phyloP scores from a whole-genome alignment of 1,140 invertebrate species.

The Manduca sexta region DNA sequence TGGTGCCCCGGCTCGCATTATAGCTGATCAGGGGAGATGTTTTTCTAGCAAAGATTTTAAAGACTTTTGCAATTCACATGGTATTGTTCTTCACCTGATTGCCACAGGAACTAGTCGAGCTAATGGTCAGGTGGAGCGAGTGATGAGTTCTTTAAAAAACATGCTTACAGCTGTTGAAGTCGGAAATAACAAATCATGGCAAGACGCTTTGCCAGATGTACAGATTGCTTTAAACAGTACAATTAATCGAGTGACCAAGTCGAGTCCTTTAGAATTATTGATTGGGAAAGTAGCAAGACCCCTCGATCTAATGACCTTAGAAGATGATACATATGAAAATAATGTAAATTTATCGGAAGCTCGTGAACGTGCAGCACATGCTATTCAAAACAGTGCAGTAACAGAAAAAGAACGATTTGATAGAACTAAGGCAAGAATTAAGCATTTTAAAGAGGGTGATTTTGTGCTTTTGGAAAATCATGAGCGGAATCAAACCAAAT shows the following conservation, averaged over 20 bases:
- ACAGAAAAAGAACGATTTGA: constrained; percentile 11
- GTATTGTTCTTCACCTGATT: constrained; percentile 24
- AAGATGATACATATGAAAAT: no score
- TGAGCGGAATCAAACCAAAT: constrained; percentile 11
- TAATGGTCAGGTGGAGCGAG: constrained; percentile 34
- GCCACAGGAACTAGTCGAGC: constrained; percentile 24
- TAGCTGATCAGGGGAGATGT: constrained; percentile 32
- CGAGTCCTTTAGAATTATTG: constrained; percentile 36
- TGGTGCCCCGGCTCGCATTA: constrained; percentile 23
- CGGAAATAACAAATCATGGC: constrained; percentile 27
- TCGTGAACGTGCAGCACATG: no score
- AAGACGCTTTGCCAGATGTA: constrained; percentile 27
- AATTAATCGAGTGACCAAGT: constrained; percentile 29
- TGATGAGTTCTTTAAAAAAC: constrained; percentile 24
- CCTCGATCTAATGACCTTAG: constrained; percentile 7
- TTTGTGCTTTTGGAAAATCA: constrained; percentile 13
- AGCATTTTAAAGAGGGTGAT: constrained; percentile 8
- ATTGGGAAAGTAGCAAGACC: constrained; percentile 39
- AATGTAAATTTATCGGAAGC: no score
- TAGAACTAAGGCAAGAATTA: constrained; percentile 15
- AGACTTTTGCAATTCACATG: constrained; percentile 23
- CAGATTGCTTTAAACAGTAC: constrained; percentile 38
- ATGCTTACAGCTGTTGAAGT: constrained; percentile 27
- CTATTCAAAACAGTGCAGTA: no score
- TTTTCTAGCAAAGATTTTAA: constrained; percentile 30